Evolutionary conservation across 2,888 invertebrate genomes (phyloP).

Genomic region (Anoplius nigerrimus): DNA sequence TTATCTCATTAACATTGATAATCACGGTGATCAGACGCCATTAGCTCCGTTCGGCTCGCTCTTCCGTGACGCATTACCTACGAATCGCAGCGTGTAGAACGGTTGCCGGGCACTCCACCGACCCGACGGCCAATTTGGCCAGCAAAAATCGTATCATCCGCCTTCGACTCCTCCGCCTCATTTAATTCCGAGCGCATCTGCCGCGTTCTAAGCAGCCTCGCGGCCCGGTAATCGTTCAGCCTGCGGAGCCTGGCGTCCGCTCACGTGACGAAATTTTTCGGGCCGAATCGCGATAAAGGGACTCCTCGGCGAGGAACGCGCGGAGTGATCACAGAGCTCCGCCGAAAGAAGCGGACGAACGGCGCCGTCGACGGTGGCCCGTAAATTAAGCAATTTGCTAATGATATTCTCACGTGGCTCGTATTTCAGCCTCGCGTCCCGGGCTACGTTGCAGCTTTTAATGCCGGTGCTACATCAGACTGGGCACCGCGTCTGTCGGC

Average conservation of each 20-base stretch:
- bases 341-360: slow-evolving; percentile 45
- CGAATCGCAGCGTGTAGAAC: no score
- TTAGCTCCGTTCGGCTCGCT: no score
- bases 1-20: slow-evolving; percentile 11
- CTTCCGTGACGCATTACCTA: no score
- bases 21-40: no score
- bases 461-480: slow-evolving; percentile 67
- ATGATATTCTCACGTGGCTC: slow-evolving; percentile 74
- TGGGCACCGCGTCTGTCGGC: slow-evolving; percentile 48
- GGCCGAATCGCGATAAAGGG: slow-evolving; percentile 11
- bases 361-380: slow-evolving; percentile 53
- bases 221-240: neutral
- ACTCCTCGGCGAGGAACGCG: neutral
- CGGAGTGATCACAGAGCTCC: slow-evolving; percentile 38
- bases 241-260: slow-evolving; percentile 1
- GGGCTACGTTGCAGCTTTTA: slow-evolving; percentile 62
- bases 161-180: no score
- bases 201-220: slow-evolving; percentile 2
- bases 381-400: slow-evolving; percentile 75
- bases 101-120: no score
- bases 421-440: slow-evolving; percentile 68
- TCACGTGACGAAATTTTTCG: neutral
- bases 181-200: neutral
- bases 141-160: no score
- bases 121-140: neutral